Percentiles rank a stretch among this genome's conserved stretches.
Evolutionary conservation across 2,113 vertebrate species (phyloP).

Genomic region (Catharus minimus): DNA sequence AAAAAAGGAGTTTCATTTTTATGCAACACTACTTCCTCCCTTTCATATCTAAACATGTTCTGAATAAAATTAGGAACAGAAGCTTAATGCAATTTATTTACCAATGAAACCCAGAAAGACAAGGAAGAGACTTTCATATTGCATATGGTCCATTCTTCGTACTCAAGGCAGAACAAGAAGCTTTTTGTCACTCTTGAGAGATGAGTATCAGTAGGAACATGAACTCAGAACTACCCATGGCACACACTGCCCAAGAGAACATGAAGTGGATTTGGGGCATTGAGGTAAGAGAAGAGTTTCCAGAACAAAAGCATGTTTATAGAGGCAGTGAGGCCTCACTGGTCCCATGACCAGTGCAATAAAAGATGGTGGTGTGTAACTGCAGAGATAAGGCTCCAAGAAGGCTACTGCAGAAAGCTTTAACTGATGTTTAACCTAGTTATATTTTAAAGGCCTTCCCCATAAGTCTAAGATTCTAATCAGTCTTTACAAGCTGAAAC

Average conservation of each 20-base stretch:
- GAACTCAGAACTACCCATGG: background rate
- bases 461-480: background rate
- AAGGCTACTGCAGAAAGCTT: background rate
- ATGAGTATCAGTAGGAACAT: background rate
- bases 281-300: background rate
- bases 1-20: background rate
- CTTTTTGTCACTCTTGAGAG: background rate
- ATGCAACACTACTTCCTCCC: background rate
- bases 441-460: background rate
- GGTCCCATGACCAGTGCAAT: background rate
- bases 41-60: background rate
- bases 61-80: background rate
- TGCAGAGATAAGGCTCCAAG: background rate
- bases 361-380: background rate
- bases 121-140: background rate
- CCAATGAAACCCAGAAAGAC: background rate
- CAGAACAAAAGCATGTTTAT: background rate
- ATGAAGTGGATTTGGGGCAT: background rate
- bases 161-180: background rate
- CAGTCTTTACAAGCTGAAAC: background rate
- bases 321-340: background rate
- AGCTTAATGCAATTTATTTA: background rate
- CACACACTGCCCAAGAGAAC: background rate
- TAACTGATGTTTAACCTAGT: background rate
- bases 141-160: background rate